These are phyloP conservation scores for Encarsia formosa DNA, from an alignment of 2,888 invertebrate genomes.

Conservation along the genomic window DNA sequence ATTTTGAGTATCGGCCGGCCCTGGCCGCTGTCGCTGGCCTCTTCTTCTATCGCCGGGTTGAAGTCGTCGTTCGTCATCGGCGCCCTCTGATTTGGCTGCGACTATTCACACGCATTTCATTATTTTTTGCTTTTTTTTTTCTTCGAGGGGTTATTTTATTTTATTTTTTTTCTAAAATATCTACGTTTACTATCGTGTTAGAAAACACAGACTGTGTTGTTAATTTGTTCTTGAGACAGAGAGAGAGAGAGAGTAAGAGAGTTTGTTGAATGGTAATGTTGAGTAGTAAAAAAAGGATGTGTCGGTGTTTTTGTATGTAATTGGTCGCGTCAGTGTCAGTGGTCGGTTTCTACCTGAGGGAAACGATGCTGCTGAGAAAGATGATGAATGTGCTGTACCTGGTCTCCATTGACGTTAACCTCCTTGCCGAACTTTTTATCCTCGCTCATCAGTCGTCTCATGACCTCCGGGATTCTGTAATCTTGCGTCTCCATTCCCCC, in stretches of 20 bases:
- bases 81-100: slow-evolving; percentile 37
- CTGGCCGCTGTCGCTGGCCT: slow-evolving; percentile 49
- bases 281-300: no score
- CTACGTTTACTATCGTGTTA: no score
- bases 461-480: slow-evolving; percentile 56
- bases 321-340: no score
- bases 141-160: no score
- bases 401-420: slow-evolving; percentile 46
- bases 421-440: slow-evolving; percentile 53
- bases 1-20: slow-evolving; percentile 78
- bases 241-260: no score
- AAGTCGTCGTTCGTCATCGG: slow-evolving; percentile 54
- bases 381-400: slow-evolving; percentile 37
- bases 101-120: slow-evolving; percentile 31
- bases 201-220: no score
- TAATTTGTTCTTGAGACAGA: no score
- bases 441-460: slow-evolving; percentile 57
- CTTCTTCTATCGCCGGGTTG: slow-evolving; percentile 49
- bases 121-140: no score
- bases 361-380: slow-evolving; percentile 34
- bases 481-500: slow-evolving; percentile 48
- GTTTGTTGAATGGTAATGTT: no score
- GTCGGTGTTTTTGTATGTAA: no score
- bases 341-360: slow-evolving; percentile 22
- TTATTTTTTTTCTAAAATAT: no score